Conservation (phyloP, 2,113 vertebrate genomes). For the Benitochromis conjunctus region DNA sequence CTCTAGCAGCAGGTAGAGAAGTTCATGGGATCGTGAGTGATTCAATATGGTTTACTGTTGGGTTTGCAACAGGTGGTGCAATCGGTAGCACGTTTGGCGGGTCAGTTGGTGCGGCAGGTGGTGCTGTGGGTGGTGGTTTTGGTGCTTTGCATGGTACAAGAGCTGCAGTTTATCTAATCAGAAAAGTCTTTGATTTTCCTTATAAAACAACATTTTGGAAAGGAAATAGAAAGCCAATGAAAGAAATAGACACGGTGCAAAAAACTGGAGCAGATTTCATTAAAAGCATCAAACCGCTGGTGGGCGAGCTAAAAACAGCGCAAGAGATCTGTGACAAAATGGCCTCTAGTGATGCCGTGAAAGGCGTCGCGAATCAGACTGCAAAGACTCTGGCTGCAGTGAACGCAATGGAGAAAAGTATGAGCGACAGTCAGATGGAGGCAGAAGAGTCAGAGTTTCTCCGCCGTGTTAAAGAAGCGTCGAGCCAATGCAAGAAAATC, state of each 20-base stretch:
- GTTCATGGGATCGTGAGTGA: fast-evolving
- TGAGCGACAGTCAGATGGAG: fast-evolving
- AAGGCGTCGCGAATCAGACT: background rate
- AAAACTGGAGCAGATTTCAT: background rate
- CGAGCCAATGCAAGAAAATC: background rate
- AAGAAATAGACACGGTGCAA: background rate
- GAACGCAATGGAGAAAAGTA: background rate
- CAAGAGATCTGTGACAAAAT: background rate
- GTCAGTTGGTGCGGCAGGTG: background rate
- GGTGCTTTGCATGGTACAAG: background rate
- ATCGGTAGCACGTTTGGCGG: background rate
- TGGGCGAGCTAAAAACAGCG: fast-evolving
- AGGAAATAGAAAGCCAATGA: background rate
- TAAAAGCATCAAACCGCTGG: fast-evolving
- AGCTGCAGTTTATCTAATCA: fast-evolving
- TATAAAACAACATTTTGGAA: background rate
- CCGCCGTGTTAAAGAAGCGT: background rate
- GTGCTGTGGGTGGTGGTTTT: background rate
- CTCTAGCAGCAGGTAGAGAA: fast-evolving
- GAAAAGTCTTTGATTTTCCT: background rate
- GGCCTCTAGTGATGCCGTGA: background rate
- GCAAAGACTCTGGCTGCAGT: background rate
- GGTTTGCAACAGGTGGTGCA: background rate
- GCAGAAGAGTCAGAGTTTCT: background rate
- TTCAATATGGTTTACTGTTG: background rate